These are phyloP conservation scores for Thrips palmi DNA, from an alignment of 1,140 invertebrate species.

Conservation along the genomic window DNA sequence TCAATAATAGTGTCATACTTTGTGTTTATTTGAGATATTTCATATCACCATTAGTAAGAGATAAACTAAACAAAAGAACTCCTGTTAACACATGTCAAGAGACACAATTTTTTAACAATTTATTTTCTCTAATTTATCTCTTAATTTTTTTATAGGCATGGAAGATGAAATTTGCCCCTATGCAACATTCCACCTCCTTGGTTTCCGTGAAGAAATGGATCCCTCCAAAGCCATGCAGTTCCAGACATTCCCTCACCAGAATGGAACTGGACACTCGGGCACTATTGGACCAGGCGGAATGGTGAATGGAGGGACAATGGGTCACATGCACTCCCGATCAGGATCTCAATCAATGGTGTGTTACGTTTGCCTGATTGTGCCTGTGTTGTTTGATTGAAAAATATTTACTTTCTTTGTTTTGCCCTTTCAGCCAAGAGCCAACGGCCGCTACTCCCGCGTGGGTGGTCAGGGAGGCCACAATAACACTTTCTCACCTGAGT, in stretches of 20 bases:
- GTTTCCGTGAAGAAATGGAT: slow-evolving; percentile 89
- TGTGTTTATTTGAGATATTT: no score
- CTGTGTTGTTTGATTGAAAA: background rate
- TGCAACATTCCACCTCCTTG: slow-evolving; percentile 81
- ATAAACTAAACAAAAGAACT: no score
- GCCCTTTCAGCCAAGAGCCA: slow-evolving; percentile 46
- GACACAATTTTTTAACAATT: background rate
- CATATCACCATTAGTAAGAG: no score
- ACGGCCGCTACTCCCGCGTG: slow-evolving; percentile 49
- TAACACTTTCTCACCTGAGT: slow-evolving; percentile 46
- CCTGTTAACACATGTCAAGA: no score
- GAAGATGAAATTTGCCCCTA: slow-evolving; percentile 90
- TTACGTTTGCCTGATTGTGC: slow-evolving; percentile 1
- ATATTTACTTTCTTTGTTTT: slow-evolving; percentile 1
- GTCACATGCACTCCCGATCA: slow-evolving; percentile 55
- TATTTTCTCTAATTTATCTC: background rate
- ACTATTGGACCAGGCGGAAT: slow-evolving; percentile 53
- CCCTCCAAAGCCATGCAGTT: slow-evolving; percentile 70
- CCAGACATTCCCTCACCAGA: slow-evolving; percentile 75
- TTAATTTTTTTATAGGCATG: slow-evolving; percentile 42
- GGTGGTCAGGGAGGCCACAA: slow-evolving; percentile 22
- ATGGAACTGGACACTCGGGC: slow-evolving; percentile 45
- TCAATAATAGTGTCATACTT: no score
- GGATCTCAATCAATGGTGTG: slow-evolving; percentile 71
- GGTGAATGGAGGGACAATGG: slow-evolving; percentile 34